Evolutionary conservation across 2,888 invertebrate species (phyloP).

Genomic region (Cerastoderma edule): DNA sequence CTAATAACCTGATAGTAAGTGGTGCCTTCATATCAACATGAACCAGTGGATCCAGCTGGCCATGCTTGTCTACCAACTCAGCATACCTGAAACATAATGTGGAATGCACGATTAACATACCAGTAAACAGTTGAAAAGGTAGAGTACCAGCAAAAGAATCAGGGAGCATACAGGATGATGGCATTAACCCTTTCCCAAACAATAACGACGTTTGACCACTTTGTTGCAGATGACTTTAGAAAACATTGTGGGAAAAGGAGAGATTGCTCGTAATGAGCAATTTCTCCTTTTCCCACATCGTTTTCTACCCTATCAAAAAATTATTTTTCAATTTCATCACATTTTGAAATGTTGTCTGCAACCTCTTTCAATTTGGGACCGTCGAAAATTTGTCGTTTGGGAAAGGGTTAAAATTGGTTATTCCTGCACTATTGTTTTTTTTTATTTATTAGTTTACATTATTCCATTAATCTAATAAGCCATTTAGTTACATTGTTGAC

Average conservation of each 20-base stretch:
- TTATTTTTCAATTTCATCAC: no score
- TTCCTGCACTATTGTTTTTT: no score
- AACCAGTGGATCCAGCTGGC: conserved; percentile 94
- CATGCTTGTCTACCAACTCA: conserved; percentile 93
- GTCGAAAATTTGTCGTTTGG: no score
- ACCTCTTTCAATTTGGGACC: no score
- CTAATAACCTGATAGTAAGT: conserved; percentile 86
- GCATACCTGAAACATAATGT: conserved; percentile 88
- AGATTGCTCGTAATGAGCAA: conserved; percentile 5
- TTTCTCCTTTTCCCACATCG: no score
- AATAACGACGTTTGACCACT: background rate
- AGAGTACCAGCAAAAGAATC: background rate
- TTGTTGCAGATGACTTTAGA: background rate
- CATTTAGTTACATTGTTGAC: no score
- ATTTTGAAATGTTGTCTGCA: no score
- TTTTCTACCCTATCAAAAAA: no score
- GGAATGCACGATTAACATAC: conserved; percentile 3
- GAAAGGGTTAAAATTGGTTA: no score
- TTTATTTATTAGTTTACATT: no score
- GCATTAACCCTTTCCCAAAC: background rate
- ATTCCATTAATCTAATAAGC: no score
- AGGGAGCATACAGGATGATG: background rate
- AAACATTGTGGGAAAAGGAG: conserved; percentile 4
- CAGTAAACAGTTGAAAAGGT: background rate
- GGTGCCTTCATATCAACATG: conserved; percentile 89